Evolutionary conservation across 2,797 vertebrate species (phyloP).

Genomic region (Gambelia wislizenii): DNA sequence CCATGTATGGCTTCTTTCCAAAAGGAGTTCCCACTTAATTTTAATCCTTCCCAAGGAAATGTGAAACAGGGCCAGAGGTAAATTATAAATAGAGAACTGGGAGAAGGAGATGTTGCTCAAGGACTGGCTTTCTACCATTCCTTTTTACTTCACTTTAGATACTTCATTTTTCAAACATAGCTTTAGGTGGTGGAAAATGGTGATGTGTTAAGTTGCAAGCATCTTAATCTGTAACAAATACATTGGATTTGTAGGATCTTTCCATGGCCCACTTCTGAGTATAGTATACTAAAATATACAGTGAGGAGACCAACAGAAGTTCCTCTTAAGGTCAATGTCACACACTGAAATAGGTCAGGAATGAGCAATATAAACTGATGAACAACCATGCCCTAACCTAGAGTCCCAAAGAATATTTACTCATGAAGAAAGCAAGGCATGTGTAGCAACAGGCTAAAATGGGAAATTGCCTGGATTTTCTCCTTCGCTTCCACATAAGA

Average conservation of each 20-base stretch:
- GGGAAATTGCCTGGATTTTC: not conserved
- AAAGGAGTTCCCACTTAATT: not conserved
- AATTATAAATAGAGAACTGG: too few relatives aligned
- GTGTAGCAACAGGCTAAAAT: not conserved
- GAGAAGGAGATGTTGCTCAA: not conserved
- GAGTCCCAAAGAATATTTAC: not conserved
- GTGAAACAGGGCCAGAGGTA: not conserved
- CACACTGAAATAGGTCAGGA: not conserved
- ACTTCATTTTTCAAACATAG: not conserved
- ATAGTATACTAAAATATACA: not conserved
- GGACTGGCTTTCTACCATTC: not conserved
- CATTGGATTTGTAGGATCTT: not conserved
- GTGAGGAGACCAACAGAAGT: not conserved
- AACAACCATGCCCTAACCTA: not conserved
- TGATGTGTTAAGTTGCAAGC: not conserved
- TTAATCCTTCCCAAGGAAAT: not conserved
- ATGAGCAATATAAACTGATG: not conserved
- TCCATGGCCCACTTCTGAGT: not conserved
- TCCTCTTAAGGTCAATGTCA: not conserved
- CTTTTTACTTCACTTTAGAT: not conserved
- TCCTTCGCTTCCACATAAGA: not conserved
- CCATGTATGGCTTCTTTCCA: not conserved
- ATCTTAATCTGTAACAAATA: not conserved
- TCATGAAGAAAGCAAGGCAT: fast-evolving
- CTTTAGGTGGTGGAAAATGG: not conserved